Evolutionary conservation across 2,888 invertebrate species (phyloP).

Genomic region (Rhamnusium bicolor): DNA sequence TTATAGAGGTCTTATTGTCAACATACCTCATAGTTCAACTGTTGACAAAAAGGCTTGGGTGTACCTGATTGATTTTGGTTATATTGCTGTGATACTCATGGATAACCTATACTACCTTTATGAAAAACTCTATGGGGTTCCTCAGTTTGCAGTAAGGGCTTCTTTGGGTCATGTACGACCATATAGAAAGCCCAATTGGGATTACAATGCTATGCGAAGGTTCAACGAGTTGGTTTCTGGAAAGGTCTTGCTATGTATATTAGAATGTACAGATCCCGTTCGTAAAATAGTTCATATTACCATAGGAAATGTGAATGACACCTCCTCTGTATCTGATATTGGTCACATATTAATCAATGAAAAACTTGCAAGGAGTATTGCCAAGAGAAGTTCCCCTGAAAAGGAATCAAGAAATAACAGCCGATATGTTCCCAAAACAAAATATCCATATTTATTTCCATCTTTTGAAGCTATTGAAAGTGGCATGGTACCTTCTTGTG

Average conservation of each 20-base stretch:
- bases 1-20: conserved; percentile 45
- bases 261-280: conserved; percentile 29
- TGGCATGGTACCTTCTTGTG: conserved; percentile 36
- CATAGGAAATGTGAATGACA: conserved; percentile 25
- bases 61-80: conserved; percentile 47
- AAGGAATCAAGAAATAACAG: background rate
- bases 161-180: conserved; percentile 40
- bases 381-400: background rate
- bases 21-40: conserved; percentile 37
- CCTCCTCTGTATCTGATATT: conserved; percentile 20
- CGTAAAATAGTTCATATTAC: conserved; percentile 35
- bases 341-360: conserved; percentile 37
- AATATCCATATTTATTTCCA: conserved; percentile 44
- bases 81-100: conserved; percentile 16
- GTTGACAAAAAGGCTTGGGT: conserved; percentile 25
- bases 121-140: conserved; percentile 40
- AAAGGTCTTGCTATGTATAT: conserved; percentile 39
- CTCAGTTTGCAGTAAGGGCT: conserved; percentile 44
- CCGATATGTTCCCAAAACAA: conserved; percentile 35
- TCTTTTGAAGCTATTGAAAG: conserved; percentile 43
- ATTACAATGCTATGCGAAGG: conserved; percentile 24
- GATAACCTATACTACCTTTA: conserved; percentile 38
- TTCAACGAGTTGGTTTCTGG: conserved; percentile 36
- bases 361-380: conserved; percentile 36
- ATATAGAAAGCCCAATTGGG: conserved; percentile 34